Evolutionary conservation across 2,113 vertebrate genomes (phyloP).

Genomic region (Rhineura floridana): DNA sequence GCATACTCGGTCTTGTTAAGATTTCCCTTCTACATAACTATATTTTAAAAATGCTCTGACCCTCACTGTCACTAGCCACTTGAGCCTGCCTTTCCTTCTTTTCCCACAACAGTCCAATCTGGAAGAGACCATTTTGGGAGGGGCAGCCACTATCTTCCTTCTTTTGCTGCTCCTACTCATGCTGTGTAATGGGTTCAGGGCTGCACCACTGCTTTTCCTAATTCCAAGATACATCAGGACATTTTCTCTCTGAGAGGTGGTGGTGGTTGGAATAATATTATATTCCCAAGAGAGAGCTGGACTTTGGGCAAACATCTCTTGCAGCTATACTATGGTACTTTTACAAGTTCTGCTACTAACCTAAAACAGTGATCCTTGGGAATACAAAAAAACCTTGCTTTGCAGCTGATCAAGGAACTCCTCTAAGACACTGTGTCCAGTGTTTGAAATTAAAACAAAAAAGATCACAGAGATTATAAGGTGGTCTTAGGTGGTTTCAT

Average conservation of each 20-base stretch:
- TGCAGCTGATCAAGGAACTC: neutral
- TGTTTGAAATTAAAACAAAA: too few relatives aligned
- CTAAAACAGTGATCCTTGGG: neutral
- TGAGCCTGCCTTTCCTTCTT: neutral
- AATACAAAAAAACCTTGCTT: neutral
- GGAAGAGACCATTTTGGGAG: neutral
- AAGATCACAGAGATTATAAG: neutral
- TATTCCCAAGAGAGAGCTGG: neutral
- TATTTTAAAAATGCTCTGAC: neutral
- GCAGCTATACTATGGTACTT: neutral
- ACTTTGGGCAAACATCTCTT: neutral
- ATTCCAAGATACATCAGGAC: neutral
- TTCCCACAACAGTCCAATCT: neutral
- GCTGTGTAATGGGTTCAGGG: neutral
- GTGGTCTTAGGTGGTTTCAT: neutral
- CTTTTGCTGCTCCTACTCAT: neutral
- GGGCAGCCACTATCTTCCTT: neutral
- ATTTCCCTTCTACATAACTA: neutral
- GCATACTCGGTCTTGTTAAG: neutral
- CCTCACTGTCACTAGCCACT: neutral
- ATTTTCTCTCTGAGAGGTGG: neutral
- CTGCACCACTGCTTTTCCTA: neutral
- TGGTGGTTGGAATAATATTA: too few relatives aligned
- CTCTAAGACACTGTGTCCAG: neutral
- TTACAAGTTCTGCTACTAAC: neutral